Base-by-base conservation (phyloP, 2,113 vertebrate species). In the Mystacornis crossleyi region DNA sequence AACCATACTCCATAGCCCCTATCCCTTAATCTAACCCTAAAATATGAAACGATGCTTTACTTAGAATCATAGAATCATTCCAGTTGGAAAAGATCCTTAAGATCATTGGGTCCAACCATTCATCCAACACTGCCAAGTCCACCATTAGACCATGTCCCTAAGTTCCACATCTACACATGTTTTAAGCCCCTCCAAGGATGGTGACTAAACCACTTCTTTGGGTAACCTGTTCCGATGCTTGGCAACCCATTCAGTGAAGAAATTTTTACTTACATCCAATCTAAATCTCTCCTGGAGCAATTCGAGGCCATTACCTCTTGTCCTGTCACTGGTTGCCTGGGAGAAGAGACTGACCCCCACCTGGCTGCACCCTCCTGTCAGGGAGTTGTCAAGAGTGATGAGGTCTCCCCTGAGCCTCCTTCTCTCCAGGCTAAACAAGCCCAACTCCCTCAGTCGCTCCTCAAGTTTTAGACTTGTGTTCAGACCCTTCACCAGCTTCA, bases 311-410 rank as follows among this genome's bases (percentile, higher is more conserved):
- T 47, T 86, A 15, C 9, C 12, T 34, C 11, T 85, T 2, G 6
- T 61, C 10, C 12, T 64, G 6, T 82, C 1, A 1, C 43, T 43
- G 38, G 7, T 23, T 58, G 26, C 7, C 5, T 69, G 26, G 12
- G 23, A 61, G 24, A 54, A 85, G 11, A 60, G 9, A 21, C 26
- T 0, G 0, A 38, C 5, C 3, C 4, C 4, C 10, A 55, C 9
- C 7, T 28, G 1, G 2, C 5, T 53, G 34, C 9, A 26, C 2
- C 10, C 31, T 69, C 38, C 18, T 69, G 19, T 43, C 45, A 60
- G 40, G 33, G 1, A 54, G 14, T 7, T 90, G 18, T 11, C 36
- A 18, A n/a, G 33, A 18, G 3, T 3, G 0, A 28, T 28, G 20
- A 54, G 5, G 8, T 64, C 9, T 21, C 6, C 15, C 9, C 24